Evolutionary conservation across 2,797 vertebrate genomes (phyloP), one percentile per base, ranked within the genome.

Genomic region (Myripristis murdjan): DNA sequence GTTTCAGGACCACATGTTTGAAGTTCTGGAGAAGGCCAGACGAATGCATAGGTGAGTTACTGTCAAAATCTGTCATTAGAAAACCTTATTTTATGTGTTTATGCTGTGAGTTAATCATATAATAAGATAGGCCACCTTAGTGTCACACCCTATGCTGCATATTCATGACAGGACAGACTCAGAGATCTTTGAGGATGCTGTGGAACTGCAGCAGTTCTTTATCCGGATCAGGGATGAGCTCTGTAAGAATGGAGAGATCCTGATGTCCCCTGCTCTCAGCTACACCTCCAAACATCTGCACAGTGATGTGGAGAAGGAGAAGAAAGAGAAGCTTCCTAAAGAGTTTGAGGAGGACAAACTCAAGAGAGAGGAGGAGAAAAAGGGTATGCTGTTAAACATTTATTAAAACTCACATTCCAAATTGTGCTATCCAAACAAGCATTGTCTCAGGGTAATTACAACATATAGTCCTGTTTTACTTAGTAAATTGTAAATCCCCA

Each of bases 1-100:
- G 64, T 99, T 99, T 89, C 98, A 99, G 92, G 98, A 99, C 76
- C 97, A 99, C 77, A 99, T 99, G 98, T 99, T 98, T 90, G 98
- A 99, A 86, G 97, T 99, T 46, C 87, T 99, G 82, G 98, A 99
- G 87, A 96, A 98, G 73, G 97, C 98, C 75, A 94, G 98, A 61
- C 93, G 95, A 48, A 93, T 98, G 92, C 97, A 99, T 73, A 95
- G 98, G 98, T 99, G 81, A 92, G 91, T 62, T 33, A 28, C 12
- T 2, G 15, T 73, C 39, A 59, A 71, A 70, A 56, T 64, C 18
- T 24, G 0, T 53, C 47, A 28, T 9, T 6, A 3, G 11, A 16
- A 41, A 2, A n/a, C 6, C 20, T 4, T 8, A 53, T 28, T 41
- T 12, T 43, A 6, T 49, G 5, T 5, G 0, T 37, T 46, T 2